Base-by-base conservation (phyloP, 2,113 vertebrate genomes). In the Lutjanus erythropterus region DNA sequence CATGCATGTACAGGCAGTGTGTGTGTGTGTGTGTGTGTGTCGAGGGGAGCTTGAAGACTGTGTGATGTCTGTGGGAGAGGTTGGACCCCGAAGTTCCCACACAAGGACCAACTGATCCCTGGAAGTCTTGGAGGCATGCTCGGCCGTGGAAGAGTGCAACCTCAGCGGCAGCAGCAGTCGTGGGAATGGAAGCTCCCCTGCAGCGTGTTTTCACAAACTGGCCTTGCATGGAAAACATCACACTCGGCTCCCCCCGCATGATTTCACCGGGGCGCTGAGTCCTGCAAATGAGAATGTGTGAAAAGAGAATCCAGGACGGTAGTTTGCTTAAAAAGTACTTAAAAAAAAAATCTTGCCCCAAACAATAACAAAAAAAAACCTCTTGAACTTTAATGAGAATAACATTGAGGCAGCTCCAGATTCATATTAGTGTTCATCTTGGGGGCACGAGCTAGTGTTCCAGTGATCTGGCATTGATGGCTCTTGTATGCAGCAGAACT, bases 31-130 rank as follows among this genome's bases (percentile, higher is more conserved):
- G 39, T 23, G 56, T 35, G 19, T 33, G 66, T 27, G 68, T 78
- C 75, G 65, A 46, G 47, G 70, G 49, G 31, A 70, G 53, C 64
- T 71, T n/a, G 64, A 53, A 39, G 46, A 9, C 27, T 18, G 55
- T 50, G 53, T 4, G 55, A 79, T 61, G 47, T 84, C 65, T 66
- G 80, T 92, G 93, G 81, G 90, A 91, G 80, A 88, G 80, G 55
- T 77, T 78, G 74, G 88, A 92, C 81, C 55, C 61, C 21, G 67
- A 81, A 25, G 72, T 89, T 92, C 91, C 80, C 90, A 89, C 81
- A 71, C 59, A 84, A 84, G 41, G 71, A 64, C 69, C 37, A 9
- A 37, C 50, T 46, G 72, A 84, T 86, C 81, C 59, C 23, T 44
- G 29, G 15, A 86, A 71, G 72, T 76, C 74, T 77, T 60, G 33